A percentile compares a stretch with the other conserved stretches of the same genome.
phyloP scores from a whole-genome alignment of 2,113 vertebrate species.

The Phoenicopterus ruber region DNA sequence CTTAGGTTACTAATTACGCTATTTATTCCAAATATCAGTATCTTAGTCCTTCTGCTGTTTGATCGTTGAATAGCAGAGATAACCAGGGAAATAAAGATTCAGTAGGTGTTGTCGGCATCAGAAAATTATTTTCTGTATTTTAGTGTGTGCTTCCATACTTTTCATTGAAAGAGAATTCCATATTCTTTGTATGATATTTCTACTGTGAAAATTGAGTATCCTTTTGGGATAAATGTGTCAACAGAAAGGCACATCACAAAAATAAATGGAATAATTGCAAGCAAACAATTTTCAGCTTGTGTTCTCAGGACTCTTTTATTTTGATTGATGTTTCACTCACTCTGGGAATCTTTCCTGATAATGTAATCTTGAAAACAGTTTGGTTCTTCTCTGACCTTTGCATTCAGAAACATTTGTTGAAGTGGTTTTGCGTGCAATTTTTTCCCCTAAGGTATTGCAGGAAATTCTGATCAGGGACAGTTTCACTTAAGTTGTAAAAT shows the following conservation, averaged over 20 bases:
- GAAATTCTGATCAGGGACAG: conserved; percentile 7
- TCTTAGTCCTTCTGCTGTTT: neutral
- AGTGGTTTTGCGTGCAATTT: conserved; percentile 17
- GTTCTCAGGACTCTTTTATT: neutral
- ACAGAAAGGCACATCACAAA: conserved; percentile 20
- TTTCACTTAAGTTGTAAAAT: conserved; percentile 7
- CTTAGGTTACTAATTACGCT: neutral
- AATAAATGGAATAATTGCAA: conserved; percentile 42
- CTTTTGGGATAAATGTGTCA: conserved; percentile 21
- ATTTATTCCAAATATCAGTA: neutral
- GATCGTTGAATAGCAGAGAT: neutral
- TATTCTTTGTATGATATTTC: conserved; percentile 1
- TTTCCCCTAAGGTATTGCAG: neutral
- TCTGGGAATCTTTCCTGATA: conserved; percentile 14
- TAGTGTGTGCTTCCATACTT: neutral
- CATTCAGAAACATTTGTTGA: conserved; percentile 45
- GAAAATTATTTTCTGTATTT: neutral
- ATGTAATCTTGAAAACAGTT: conserved; percentile 6
- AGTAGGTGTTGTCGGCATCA: neutral
- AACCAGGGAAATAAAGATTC: neutral
- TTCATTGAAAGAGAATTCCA: neutral
- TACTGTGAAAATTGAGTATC: neutral
- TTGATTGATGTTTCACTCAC: conserved; percentile 26
- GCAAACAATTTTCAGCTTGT: conserved; percentile 37
- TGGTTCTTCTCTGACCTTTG: conserved; percentile 41